Base-by-base conservation (phyloP, 2,113 vertebrate species). In the Fregata magnificens region DNA sequence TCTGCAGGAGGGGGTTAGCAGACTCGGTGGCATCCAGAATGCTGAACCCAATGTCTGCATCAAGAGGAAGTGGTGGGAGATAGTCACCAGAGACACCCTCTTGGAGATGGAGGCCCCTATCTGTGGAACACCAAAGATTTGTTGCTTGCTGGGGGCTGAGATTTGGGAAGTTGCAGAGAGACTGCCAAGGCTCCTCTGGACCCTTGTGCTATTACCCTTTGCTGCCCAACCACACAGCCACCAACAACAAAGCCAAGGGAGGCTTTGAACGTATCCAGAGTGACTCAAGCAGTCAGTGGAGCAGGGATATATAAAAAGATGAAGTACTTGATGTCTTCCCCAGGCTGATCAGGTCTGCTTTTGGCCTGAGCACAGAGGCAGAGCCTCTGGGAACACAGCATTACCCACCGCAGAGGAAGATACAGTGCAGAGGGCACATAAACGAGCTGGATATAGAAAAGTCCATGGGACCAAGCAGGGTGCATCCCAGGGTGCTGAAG, bases 181-280 rank as follows among this genome's bases (percentile, higher is more conserved):
- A 34, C 14, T 71, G 55, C 21, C 32, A 52, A 53, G 47, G 38
- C 17, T 62, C 32, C 34, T 78, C 85, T 70, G 55, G 55, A 26
- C 32, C 16, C 32, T 70, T 5, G 0, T 58, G 62, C 50, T 40
- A 10, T 24, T 29, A 49, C 24, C n/a, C 2, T 0, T 45, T 40
- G n/a, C 58, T 49, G 29, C n/a, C 49, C n/a, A 40, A 20, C 40
- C 76, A 29, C 22, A 24, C 29, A 72, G 50, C 6, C 29, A 72
- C 13, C 76, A 52, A 5, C 21, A 22, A 2, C 25, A 31, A 16
- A n/a, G 22, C 18, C 47, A 63, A 65, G 14, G 20, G 19, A 72
- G 42, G 58, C 49, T 40, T 56, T 56, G n/a, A 13, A 10, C 50
- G 25, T 47, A 49, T 31, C 50, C 36, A 88, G 67, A 66, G 59